Evolutionary conservation across 2,797 vertebrate species (phyloP), one percentile per base, ranked within the genome.

Genomic region (Siniperca scherzeri): DNA sequence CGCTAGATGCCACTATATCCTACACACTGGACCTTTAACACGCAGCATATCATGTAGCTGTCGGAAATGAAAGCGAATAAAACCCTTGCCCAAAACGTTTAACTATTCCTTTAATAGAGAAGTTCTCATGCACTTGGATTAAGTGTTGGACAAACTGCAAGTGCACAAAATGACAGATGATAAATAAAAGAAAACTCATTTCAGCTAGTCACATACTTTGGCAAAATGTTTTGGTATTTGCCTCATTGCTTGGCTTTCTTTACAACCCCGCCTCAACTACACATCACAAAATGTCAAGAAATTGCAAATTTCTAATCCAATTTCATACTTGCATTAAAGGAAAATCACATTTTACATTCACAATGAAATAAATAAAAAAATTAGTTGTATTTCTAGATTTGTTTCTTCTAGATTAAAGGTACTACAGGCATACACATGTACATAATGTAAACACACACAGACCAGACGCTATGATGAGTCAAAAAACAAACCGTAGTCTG

Each of bases 401-500:
- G n/a, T 61, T 60, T 19, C 12, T 38, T 38, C 9, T 40, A 40
- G 40, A 40, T 40, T 40, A 30, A 40, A 40, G 40, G 40, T 14
- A 16, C 16, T 19, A 19, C 5, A 52, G 1, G 57, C 27, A 68
- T 17, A 42, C 30, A 50, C 22, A 64, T 16, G 4, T 4, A 66
- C 36, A 36, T 2, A 33, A 30, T 21, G 21, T 16, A 57, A 1
- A 40, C 13, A 30, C 62, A 70, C 40, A 70, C n/a, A 50, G 8
- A 21, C 3, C 25, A 44, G 22, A 48, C 27, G 25, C 40, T 48
- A 42, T 4, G 4, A 48, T 21, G 64, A 48, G 21, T 59, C 9
- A 48, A 4, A 69, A 69, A 66, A 46, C 46, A 60, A 66, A 60
- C 30, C 7, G 6, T 33, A 57, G 74, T 17, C 62, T 70, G 61